Evolutionary conservation across 2,113 vertebrate genomes (phyloP).

Genomic region (Erpornis zantholeuca): DNA sequence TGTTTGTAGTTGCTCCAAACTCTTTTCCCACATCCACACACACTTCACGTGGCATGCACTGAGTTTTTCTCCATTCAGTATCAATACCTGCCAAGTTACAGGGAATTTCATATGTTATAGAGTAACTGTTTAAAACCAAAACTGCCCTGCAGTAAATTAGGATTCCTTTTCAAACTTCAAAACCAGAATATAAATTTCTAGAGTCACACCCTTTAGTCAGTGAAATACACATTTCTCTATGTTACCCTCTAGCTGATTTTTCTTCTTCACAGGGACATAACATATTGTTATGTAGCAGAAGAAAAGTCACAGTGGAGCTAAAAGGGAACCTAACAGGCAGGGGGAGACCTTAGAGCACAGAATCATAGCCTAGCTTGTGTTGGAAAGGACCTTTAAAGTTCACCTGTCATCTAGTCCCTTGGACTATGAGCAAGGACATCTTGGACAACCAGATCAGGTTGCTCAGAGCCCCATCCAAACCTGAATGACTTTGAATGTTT

Average conservation of each 20-base stretch:
- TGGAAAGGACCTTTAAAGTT: neutral
- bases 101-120: constrained; percentile 71
- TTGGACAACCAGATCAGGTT: neutral
- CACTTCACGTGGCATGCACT: constrained; percentile 94
- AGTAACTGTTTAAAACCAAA: constrained; percentile 37
- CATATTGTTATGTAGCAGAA: neutral
- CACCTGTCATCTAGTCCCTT: neutral
- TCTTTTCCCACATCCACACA: constrained; percentile 99
- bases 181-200: neutral
- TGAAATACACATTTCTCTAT: neutral
- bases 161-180: neutral
- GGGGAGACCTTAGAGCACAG: neutral
- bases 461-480: neutral
- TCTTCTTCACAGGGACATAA: neutral
- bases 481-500: neutral
- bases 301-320: neutral
- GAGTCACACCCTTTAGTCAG: neutral
- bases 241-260: neutral
- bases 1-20: constrained; percentile 96
- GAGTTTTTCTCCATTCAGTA: constrained; percentile 97
- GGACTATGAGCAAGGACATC: neutral
- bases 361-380: neutral
- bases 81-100: constrained; percentile 92
- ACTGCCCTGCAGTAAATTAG: neutral
- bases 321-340: neutral